These are phyloP conservation scores for Drosophila saltans DNA, from an alignment of 1,140 invertebrate species.

Conservation along the genomic window DNA sequence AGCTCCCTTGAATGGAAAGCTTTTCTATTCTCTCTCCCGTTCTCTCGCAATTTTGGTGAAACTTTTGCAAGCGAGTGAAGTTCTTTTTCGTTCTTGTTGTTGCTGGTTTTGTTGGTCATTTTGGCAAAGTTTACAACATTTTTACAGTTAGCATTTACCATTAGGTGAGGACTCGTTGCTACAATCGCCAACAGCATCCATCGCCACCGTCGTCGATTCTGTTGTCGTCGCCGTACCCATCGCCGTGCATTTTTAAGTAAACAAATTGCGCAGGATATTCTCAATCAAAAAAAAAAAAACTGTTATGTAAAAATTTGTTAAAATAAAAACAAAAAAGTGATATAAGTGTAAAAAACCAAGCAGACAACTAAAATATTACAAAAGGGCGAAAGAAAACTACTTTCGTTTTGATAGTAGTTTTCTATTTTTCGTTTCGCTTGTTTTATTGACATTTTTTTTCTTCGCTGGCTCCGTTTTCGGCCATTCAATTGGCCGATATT, in stretches of 20 bases:
- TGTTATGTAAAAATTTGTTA: background rate
- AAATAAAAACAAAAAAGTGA: slow-evolving; percentile 22
- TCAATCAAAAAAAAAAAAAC: slow-evolving; percentile 4
- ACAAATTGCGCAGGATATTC: slow-evolving; percentile 29
- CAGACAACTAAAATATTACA: background rate
- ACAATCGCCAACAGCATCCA: slow-evolving; percentile 33
- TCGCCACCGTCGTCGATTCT: background rate
- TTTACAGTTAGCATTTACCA: slow-evolving; percentile 44
- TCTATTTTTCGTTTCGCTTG: slow-evolving; percentile 1
- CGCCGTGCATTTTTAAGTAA: slow-evolving; percentile 6
- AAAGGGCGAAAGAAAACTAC: slow-evolving; percentile 3
- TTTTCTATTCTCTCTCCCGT: background rate
- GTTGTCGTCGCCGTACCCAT: background rate
- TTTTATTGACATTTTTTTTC: slow-evolving; percentile 38
- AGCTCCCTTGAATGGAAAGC: background rate
- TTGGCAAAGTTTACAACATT: slow-evolving; percentile 31
- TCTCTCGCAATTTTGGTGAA: background rate
- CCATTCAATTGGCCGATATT: slow-evolving; percentile 83
- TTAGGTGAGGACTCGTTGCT: slow-evolving; percentile 23
- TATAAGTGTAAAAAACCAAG: background rate
- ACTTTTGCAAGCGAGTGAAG: slow-evolving; percentile 17
- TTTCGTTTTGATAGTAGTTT: slow-evolving; percentile 3
- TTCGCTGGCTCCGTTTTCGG: slow-evolving; percentile 72
- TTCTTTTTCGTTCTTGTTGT: slow-evolving; percentile 4
- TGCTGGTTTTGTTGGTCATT: slow-evolving; percentile 3